Conservation (phyloP, 2,113 vertebrate genomes). For the Catharus fuscescens region DNA sequence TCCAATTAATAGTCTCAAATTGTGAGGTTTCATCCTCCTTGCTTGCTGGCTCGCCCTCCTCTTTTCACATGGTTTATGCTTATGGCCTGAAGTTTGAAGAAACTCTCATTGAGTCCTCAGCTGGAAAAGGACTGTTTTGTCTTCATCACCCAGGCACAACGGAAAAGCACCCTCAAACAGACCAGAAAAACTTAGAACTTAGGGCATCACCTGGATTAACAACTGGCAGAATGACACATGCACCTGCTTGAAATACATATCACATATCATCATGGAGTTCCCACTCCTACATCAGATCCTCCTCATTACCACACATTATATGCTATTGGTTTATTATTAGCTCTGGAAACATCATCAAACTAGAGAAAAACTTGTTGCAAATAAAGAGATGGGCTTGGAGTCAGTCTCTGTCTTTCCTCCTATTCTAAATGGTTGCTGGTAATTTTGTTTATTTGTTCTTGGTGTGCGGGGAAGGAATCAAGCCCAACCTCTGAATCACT, state of each 20-base stretch:
- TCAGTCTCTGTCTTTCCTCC: background rate
- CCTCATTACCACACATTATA: background rate
- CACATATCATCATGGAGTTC: background rate
- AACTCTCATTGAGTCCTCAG: no score
- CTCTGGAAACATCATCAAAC: background rate
- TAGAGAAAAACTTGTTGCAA: background rate
- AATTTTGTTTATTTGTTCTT: background rate
- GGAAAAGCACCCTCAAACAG: no score
- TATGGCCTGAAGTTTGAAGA: no score
- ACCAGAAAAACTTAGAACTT: no score
- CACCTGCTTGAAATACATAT: background rate
- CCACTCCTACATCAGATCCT: background rate
- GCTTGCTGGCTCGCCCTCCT: no score
- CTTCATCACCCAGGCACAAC: no score
- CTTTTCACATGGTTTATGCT: no score
- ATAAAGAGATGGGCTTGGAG: background rate
- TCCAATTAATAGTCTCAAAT: no score
- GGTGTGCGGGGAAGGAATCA: background rate
- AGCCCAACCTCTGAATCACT: background rate
- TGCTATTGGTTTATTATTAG: background rate
- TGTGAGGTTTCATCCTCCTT: no score
- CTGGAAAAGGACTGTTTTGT: no score
- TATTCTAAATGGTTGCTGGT: background rate
- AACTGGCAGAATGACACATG: background rate
- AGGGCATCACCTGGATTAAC: background rate